A percentile compares a stretch with the other conserved stretches of the same genome.
Evolutionary conservation across 2,113 vertebrate genomes (phyloP).

Genomic region (Neotragus moschatus): DNA sequence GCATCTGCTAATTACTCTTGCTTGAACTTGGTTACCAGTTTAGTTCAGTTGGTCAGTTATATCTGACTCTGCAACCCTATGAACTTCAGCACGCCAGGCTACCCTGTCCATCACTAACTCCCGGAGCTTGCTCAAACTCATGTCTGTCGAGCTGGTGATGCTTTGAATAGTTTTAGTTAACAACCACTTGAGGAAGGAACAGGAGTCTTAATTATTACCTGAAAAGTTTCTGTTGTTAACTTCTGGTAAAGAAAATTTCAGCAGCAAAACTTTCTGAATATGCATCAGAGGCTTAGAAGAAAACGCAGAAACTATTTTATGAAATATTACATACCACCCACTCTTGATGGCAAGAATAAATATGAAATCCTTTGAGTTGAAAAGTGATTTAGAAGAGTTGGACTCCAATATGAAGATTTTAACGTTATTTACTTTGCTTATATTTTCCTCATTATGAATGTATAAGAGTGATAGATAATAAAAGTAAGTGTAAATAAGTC

Average conservation of each 20-base stretch:
- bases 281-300: not conserved
- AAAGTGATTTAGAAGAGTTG: conserved; percentile 26
- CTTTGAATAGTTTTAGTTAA: not conserved
- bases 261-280: not conserved
- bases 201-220: not conserved
- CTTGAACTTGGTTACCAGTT: not conserved
- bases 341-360: not conserved
- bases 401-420: not conserved
- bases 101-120: not conserved
- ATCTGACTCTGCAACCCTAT: rapidly evolving
- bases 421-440: not conserved
- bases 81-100: not conserved
- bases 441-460: conserved; percentile 19
- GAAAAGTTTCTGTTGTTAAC: not conserved
- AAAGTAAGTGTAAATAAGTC: not conserved
- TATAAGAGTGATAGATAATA: not conserved
- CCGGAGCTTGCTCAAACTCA: not conserved
- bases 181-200: not conserved
- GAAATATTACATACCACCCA: not conserved
- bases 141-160: not conserved
- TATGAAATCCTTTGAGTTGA: not conserved
- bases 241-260: not conserved
- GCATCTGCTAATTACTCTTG: not conserved
- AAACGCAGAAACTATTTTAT: not conserved
- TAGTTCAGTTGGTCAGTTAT: not conserved